These are phyloP conservation scores for Podargus strigoides DNA, from an alignment of 2,797 vertebrate genomes.

Conservation along the genomic window DNA sequence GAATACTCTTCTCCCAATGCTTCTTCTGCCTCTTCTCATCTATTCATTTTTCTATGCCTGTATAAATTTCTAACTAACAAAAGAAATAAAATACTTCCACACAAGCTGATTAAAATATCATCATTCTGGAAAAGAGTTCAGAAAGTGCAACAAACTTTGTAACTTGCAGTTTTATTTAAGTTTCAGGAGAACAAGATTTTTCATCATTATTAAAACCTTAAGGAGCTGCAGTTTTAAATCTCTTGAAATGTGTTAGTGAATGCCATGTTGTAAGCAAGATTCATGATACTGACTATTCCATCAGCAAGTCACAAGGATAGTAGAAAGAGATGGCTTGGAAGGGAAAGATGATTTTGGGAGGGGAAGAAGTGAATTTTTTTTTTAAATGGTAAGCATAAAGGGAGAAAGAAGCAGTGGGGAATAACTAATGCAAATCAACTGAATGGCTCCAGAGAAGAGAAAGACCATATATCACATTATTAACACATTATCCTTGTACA, in stretches of 20 bases:
- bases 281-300: not conserved
- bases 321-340: not conserved
- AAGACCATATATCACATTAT: not conserved
- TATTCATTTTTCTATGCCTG: not conserved
- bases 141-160: not conserved
- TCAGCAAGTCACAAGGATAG: not conserved
- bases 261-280: not conserved
- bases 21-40: not conserved
- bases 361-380: not conserved
- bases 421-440: not conserved
- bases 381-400: not conserved
- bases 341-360: not conserved
- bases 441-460: not conserved
- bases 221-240: not conserved
- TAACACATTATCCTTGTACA: not conserved
- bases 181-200: not conserved
- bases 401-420: not conserved
- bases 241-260: not conserved
- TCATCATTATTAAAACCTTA: not conserved
- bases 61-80: not conserved
- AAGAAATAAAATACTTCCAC: not conserved
- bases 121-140: not conserved
- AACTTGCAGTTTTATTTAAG: not conserved
- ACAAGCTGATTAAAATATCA: not conserved
- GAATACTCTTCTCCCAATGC: not conserved